A percentile compares a stretch with the other conserved stretches of the same genome.
phyloP scores from a whole-genome alignment of 2,113 vertebrate species.

The Oostethus manadensis region DNA sequence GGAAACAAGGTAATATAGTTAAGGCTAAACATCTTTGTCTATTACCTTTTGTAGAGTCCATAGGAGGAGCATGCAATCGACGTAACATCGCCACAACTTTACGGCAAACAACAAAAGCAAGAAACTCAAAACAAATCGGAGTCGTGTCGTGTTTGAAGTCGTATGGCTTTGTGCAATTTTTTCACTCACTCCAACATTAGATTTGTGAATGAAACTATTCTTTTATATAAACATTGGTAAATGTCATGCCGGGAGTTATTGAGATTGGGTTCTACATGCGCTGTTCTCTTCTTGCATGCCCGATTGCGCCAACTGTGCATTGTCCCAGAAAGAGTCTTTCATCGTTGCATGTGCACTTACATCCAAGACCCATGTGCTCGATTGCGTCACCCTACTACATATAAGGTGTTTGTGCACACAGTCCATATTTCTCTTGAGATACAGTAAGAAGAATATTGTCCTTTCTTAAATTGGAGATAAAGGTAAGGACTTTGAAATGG shows the following conservation, averaged over 20 bases:
- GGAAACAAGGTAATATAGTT: constrained; percentile 81
- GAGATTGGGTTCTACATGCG: constrained; percentile 87
- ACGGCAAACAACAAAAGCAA: constrained; percentile 73
- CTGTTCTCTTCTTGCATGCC: constrained; percentile 82
- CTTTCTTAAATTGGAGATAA: constrained; percentile 63
- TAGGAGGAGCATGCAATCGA: constrained; percentile 86
- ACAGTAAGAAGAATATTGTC: constrained; percentile 65
- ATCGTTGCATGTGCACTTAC: constrained; percentile 68
- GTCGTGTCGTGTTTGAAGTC: constrained; percentile 56
- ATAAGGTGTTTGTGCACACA: constrained; percentile 64
- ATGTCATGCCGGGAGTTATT: constrained; percentile 84
- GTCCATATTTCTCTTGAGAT: constrained; percentile 62
- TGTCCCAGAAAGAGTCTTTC: constrained; percentile 65
- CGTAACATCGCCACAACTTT: constrained; percentile 75
- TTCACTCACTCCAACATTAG: constrained; percentile 47
- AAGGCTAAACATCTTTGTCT: constrained; percentile 79
- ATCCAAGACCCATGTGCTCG: constrained; percentile 63
- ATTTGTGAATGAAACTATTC: constrained; percentile 55
- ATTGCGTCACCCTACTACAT: constrained; percentile 56
- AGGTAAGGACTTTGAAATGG: constrained; percentile 36
- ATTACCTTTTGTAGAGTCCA: constrained; percentile 75
- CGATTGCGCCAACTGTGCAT: constrained; percentile 73
- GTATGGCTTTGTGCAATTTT: constrained; percentile 70
- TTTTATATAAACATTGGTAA: constrained; percentile 78
- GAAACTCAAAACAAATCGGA: constrained; percentile 63